phyloP scores from a whole-genome alignment of 2,888 invertebrate genomes.

The Microplitis deprimator region DNA sequence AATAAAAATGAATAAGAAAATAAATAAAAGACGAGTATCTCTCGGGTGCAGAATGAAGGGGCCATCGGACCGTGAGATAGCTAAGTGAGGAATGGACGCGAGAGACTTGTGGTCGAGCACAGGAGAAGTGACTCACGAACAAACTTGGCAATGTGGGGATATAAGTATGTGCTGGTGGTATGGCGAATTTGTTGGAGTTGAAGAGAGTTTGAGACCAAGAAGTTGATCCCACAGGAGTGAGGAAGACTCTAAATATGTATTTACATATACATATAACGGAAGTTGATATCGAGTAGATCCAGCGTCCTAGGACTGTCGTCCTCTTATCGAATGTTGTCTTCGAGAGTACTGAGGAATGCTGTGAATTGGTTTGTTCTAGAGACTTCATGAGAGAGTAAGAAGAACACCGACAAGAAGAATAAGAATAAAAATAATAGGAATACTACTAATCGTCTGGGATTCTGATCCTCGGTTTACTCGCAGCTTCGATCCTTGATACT shows the following conservation, averaged over 20 bases:
- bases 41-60: constrained; percentile 27
- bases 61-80: constrained; percentile 34
- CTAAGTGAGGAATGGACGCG: constrained; percentile 28
- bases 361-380: constrained; percentile 28
- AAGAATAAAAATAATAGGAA: neutral
- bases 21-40: constrained; percentile 5
- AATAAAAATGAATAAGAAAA: neutral
- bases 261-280: neutral
- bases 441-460: constrained; percentile 29
- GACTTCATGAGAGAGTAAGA: constrained; percentile 6
- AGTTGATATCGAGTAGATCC: neutral
- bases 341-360: constrained; percentile 21
- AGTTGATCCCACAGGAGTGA: neutral
- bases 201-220: neutral
- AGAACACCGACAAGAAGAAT: constrained; percentile 21
- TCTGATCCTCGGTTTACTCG: constrained; percentile 49
- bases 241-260: neutral
- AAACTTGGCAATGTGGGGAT: neutral
- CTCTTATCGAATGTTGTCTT: neutral
- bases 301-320: neutral
- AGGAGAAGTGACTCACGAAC: constrained; percentile 28
- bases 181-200: neutral
- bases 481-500: constrained; percentile 41
- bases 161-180: neutral
- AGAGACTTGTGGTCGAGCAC: constrained; percentile 25